Evolutionary conservation across 2,888 invertebrate genomes (phyloP).

Genomic region (Allygus modestus): DNA sequence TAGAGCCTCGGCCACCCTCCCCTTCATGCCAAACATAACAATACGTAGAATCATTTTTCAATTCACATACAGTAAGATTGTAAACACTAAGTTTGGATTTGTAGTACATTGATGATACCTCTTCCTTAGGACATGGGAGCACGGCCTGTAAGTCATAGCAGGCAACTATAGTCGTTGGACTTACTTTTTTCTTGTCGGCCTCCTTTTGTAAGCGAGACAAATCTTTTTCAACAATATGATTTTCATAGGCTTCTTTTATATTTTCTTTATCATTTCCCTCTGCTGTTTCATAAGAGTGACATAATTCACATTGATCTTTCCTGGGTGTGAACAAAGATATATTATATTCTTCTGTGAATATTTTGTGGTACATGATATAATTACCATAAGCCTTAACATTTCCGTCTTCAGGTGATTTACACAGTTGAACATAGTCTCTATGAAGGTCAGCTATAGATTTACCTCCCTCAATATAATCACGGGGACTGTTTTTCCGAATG

Average conservation of each 20-base stretch:
- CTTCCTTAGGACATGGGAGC: conserved; percentile 71
- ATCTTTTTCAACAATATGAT: conserved; percentile 69
- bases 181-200: conserved; percentile 68
- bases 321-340: conserved; percentile 70
- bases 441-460: conserved; percentile 68
- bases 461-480: conserved; percentile 55
- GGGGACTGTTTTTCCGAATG: conserved; percentile 42
- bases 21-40: conserved; percentile 70
- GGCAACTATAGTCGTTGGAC: conserved; percentile 66
- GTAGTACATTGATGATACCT: conserved; percentile 71
- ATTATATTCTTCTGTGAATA: conserved; percentile 67
- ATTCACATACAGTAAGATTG: conserved; percentile 69
- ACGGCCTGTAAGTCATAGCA: conserved; percentile 72
- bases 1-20: conserved; percentile 67
- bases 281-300: conserved; percentile 70
- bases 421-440: conserved; percentile 41
- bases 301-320: conserved; percentile 71
- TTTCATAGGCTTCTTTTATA: conserved; percentile 68
- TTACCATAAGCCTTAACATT: conserved; percentile 52
- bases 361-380: conserved; percentile 56
- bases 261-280: conserved; percentile 68
- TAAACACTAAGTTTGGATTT: conserved; percentile 65
- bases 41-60: conserved; percentile 59
- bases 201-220: conserved; percentile 69
- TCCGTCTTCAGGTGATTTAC: conserved; percentile 49